These are phyloP conservation scores for Mythimna lalbum DNA, from an alignment of 2,888 invertebrate genomes.

Conservation along the genomic window DNA sequence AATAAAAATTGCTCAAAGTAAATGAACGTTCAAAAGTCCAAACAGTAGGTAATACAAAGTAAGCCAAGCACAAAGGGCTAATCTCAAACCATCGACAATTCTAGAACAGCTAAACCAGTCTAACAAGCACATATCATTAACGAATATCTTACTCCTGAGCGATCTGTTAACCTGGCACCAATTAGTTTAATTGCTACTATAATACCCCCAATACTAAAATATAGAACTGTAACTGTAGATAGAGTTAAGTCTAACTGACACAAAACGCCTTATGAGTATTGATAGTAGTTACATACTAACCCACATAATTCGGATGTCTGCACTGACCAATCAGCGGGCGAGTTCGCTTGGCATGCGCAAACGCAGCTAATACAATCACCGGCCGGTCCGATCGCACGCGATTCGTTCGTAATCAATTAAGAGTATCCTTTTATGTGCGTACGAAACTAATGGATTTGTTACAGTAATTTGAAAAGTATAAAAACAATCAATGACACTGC, in stretches of 20 bases:
- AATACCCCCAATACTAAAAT: constrained; percentile 36
- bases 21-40: constrained; percentile 1
- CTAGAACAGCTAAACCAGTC: constrained; percentile 45
- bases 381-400: constrained; percentile 52
- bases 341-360: constrained; percentile 53
- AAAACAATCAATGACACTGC: constrained; percentile 36
- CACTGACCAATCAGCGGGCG: constrained; percentile 52
- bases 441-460: constrained; percentile 53
- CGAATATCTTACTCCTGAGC: constrained; percentile 61
- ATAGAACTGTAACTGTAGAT: constrained; percentile 5
- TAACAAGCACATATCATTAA: constrained; percentile 60
- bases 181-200: constrained; percentile 56
- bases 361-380: constrained; percentile 56
- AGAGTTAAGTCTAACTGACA: constrained; percentile 38
- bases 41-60: constrained; percentile 21
- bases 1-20: neutral
- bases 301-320: constrained; percentile 57
- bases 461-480: constrained; percentile 26
- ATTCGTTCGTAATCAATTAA: constrained; percentile 63
- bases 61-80: constrained; percentile 28
- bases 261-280: constrained; percentile 46
- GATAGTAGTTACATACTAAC: constrained; percentile 61
- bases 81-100: constrained; percentile 38
- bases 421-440: constrained; percentile 52
- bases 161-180: constrained; percentile 59